Percentiles rank a stretch among this genome's conserved stretches.
These are phyloP conservation scores for Phoeniculus purpureus DNA, from an alignment of 2,797 vertebrate species.

Conservation along the genomic window DNA sequence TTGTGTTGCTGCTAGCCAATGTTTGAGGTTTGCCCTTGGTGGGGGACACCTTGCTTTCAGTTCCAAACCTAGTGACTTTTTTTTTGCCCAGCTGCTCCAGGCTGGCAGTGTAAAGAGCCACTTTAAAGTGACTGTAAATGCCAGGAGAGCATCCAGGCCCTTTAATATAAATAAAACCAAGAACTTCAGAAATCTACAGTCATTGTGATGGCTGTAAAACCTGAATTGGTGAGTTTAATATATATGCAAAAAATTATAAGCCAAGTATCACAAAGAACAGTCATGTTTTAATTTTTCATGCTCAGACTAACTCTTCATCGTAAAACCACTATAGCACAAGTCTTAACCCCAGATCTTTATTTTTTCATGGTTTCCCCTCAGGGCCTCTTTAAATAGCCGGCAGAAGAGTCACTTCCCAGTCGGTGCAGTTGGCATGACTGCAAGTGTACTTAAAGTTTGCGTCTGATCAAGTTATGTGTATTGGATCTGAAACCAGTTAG, in stretches of 20 bases:
- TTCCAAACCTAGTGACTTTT: accelerated
- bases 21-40: background rate
- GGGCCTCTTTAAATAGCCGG: constrained; percentile 72
- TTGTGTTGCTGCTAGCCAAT: background rate
- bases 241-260: background rate
- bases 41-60: too few relatives aligned
- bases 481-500: constrained; percentile 86
- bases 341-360: constrained; percentile 51
- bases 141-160: background rate
- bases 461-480: constrained; percentile 86
- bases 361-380: constrained; percentile 65
- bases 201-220: background rate
- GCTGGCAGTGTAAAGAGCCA: background rate
- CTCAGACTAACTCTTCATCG: constrained; percentile 17
- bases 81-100: background rate
- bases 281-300: background rate
- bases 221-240: background rate
- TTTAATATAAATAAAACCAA: background rate
- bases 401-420: constrained; percentile 70
- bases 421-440: constrained; percentile 74
- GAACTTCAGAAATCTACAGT: background rate
- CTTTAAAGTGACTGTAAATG: background rate
- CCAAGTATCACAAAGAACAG: background rate
- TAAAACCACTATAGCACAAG: background rate
- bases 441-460: constrained; percentile 86